These are phyloP conservation scores for Eulithis prunata DNA, from an alignment of 2,888 invertebrate species.

Conservation along the genomic window DNA sequence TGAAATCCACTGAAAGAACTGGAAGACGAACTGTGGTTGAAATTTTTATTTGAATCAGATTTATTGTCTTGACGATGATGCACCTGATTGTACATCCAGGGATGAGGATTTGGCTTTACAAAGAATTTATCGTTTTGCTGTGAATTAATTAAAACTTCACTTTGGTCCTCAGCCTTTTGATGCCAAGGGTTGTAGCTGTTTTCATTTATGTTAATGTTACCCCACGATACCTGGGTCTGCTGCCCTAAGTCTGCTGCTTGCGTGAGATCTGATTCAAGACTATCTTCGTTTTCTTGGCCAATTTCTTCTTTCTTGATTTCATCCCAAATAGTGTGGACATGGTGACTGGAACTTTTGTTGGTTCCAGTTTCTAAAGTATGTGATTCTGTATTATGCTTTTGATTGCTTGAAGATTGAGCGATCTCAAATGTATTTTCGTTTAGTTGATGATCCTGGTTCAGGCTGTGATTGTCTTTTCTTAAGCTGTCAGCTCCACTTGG, in stretches of 20 bases:
- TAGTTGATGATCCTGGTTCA: constrained; percentile 16
- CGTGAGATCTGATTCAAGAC: constrained; percentile 22
- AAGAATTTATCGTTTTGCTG: constrained; percentile 7
- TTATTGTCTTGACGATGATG: constrained; percentile 18
- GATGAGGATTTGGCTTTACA: constrained; percentile 25
- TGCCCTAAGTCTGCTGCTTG: constrained; percentile 37
- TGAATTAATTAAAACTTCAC: constrained; percentile 12
- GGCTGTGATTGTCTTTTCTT: constrained; percentile 14
- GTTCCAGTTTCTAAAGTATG: constrained; percentile 22
- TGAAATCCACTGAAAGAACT: constrained; percentile 25
- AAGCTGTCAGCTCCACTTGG: constrained; percentile 21
- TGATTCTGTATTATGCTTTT: constrained; percentile 14
- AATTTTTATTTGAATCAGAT: constrained; percentile 19
- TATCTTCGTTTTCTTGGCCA: constrained; percentile 25
- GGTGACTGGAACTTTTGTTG: constrained; percentile 22
- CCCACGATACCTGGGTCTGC: constrained; percentile 35
- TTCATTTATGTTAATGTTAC: constrained; percentile 34
- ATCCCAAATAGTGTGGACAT: constrained; percentile 26
- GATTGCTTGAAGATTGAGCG: constrained; percentile 15
- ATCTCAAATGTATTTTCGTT: constrained; percentile 28
- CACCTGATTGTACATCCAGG: constrained; percentile 34
- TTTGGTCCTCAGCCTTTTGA: constrained; percentile 9
- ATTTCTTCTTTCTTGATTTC: constrained; percentile 32
- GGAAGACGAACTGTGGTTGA: constrained; percentile 24
- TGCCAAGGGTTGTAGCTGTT: constrained; percentile 27